phyloP scores from a whole-genome alignment of 2,113 vertebrate genomes.

The Myotis davidii region DNA sequence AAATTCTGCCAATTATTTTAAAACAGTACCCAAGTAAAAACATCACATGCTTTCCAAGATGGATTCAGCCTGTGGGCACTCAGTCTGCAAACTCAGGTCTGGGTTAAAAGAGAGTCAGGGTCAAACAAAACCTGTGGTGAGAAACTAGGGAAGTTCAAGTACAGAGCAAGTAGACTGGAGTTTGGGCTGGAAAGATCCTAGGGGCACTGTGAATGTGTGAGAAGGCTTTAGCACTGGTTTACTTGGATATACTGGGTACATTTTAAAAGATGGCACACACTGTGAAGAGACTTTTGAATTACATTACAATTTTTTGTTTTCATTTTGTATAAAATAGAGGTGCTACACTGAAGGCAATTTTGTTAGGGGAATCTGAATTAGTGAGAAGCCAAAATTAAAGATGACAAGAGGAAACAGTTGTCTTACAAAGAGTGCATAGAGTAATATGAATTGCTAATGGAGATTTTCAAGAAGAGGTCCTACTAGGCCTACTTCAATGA shows the following conservation, averaged over 20 bases:
- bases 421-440: neutral
- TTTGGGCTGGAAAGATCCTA: neutral
- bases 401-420: conserved; percentile 30
- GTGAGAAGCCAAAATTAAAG: conserved; percentile 3
- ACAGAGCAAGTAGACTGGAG: neutral
- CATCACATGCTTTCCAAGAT: neutral
- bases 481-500: conserved; percentile 63
- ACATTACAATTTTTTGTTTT: neutral
- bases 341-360: neutral
- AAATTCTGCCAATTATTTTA: neutral
- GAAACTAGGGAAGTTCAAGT: neutral
- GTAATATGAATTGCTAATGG: conserved; percentile 53
- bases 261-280: neutral
- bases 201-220: neutral
- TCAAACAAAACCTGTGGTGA: neutral
- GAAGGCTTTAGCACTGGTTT: neutral
- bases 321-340: conserved; percentile 18
- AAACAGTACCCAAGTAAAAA: neutral
- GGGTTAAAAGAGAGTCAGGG: neutral
- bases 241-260: neutral
- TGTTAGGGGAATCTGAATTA: neutral
- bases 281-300: neutral
- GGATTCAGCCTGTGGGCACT: neutral
- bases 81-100: neutral
- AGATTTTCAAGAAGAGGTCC: conserved; percentile 62